A percentile compares a stretch with the other conserved stretches of the same genome.
phyloP scores from a whole-genome alignment of 2,888 invertebrate species.

The Tanypteryx hageni region DNA sequence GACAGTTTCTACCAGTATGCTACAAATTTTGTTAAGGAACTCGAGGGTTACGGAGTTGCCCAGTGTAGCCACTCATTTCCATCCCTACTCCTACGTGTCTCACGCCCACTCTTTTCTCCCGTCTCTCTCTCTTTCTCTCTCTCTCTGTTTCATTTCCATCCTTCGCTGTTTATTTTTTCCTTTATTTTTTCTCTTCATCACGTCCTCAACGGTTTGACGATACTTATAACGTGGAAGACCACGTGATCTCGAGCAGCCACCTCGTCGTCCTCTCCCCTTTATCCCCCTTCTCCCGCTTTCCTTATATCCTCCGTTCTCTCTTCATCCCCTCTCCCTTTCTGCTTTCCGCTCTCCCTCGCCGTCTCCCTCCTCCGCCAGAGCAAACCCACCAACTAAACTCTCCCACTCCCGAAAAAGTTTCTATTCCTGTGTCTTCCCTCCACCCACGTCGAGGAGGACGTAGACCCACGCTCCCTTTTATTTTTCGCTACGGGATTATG shows the following conservation, averaged over 20 bases:
- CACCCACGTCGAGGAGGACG: neutral
- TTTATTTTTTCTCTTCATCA: too few relatives aligned
- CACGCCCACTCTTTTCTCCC: constrained; percentile 36
- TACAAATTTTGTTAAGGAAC: too few relatives aligned
- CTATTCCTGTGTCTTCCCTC: neutral
- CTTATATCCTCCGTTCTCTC: neutral
- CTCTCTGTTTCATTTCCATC: neutral
- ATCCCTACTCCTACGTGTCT: neutral
- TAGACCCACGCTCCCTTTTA: neutral
- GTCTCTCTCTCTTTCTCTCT: neutral
- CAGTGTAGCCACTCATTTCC: too few relatives aligned
- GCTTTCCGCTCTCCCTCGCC: neutral
- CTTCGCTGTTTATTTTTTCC: neutral
- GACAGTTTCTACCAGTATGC: too few relatives aligned
- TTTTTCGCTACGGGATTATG: neutral
- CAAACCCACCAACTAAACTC: neutral
- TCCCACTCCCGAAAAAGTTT: neutral
- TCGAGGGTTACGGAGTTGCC: too few relatives aligned
- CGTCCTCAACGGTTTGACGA: neutral
- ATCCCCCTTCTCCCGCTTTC: neutral
- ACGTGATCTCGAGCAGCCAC: neutral
- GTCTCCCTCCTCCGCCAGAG: neutral
- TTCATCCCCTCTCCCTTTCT: neutral
- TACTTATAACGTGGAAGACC: neutral
- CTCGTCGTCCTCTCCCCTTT: neutral